Conservation (phyloP, 2,797 vertebrate species). For the Tauraco hartlaubi region DNA sequence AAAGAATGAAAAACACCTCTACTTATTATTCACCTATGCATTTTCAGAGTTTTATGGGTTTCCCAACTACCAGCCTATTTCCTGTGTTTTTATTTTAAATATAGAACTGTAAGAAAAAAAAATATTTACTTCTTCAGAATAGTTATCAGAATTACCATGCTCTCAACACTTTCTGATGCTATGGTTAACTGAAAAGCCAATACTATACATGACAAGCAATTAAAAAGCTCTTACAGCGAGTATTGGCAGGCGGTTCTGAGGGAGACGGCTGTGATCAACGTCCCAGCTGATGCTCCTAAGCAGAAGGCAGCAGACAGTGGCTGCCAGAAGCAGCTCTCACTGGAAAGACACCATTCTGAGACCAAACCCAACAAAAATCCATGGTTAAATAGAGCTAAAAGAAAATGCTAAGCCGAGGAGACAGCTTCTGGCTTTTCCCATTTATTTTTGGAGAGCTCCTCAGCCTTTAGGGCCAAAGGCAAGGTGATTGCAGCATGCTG, state of each 20-base stretch:
- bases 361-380: neutral
- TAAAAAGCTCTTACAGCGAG: neutral
- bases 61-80: neutral
- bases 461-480: conserved; percentile 16
- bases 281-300: neutral
- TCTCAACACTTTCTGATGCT: neutral
- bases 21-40: neutral
- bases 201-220: neutral
- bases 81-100: neutral
- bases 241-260: neutral
- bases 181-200: neutral
- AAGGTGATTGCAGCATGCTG: conserved; percentile 45
- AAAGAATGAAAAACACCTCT: neutral
- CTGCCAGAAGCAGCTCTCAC: neutral
- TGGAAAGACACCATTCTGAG: neutral
- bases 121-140: neutral
- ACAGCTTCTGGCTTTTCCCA: conserved; percentile 39
- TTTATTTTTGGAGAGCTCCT: conserved; percentile 42
- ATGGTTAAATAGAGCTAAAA: neutral
- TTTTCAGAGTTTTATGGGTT: neutral
- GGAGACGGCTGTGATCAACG: neutral
- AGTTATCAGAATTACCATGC: neutral
- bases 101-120: neutral
- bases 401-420: neutral
- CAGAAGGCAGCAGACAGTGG: neutral